Evolutionary conservation across 2,113 vertebrate genomes (phyloP).

Genomic region (Hydropotes inermis): DNA sequence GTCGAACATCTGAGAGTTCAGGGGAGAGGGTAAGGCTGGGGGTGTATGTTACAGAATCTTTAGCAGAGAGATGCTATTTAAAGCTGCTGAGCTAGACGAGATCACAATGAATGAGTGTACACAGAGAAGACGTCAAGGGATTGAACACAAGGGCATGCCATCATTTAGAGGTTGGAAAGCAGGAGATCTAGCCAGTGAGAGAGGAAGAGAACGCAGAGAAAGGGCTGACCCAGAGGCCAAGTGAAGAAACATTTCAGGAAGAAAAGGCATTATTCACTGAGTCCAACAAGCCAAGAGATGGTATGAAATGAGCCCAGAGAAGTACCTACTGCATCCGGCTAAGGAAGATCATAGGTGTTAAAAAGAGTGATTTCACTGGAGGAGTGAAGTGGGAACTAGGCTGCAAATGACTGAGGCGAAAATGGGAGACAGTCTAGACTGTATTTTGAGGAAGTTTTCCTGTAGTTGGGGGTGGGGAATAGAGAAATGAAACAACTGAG

Average conservation of each 20-base stretch:
- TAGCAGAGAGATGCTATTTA: neutral
- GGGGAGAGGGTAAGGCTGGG: neutral
- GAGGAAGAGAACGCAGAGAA: neutral
- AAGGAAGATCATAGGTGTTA: neutral
- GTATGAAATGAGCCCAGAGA: neutral
- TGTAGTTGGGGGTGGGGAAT: neutral
- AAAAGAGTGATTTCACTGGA: neutral
- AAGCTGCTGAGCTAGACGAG: neutral
- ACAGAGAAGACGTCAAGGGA: neutral
- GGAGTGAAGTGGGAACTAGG: neutral
- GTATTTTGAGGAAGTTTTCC: neutral
- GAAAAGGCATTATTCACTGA: neutral
- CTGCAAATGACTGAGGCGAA: neutral
- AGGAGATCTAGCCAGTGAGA: neutral
- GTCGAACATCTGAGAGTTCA: neutral
- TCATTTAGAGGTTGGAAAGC: neutral
- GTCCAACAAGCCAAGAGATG: neutral
- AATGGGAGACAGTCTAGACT: neutral
- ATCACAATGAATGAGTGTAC: neutral
- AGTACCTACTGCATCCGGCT: neutral
- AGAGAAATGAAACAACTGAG: neutral
- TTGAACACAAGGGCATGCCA: neutral
- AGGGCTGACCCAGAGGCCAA: neutral
- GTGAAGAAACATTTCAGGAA: neutral
- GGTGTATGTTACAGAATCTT: neutral